Base-by-base conservation (phyloP, 64 coral and sea anemone species). In the Pocillopora verrucosa region DNA sequence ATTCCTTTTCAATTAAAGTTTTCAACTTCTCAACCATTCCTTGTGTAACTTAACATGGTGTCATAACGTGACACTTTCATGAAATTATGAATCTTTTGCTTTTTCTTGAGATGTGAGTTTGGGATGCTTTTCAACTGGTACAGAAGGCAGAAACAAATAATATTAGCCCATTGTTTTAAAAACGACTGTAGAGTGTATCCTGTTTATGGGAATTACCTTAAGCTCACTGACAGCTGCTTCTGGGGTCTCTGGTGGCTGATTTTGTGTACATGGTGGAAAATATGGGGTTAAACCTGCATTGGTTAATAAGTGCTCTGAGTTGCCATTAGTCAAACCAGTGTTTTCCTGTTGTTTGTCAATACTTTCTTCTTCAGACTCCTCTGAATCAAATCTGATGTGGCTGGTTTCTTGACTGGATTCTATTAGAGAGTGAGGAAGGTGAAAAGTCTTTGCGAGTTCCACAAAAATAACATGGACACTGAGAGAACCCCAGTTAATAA, bases 361-460 rank as follows among this genome's bases (percentile, higher is more conserved):
- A 13, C 36, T 68, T 9, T 85, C 82, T 37, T 85, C 82, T 3
- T 85, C 82, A 72, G 82, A 85, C 51, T 85, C 82, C 16, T 85
- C 82, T 85, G 82, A 85, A 85, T 85, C 82, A 85, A 85, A 85
- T 15, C 82, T 85, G 10, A 85, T 85, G 65, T 85, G 82, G 13
- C 64, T 67, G 9, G 82, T 2, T 6, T 17, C 10, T 24, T 26
- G 2, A 34, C 38, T 7, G 16, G 22, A 79, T 11, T 58, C 67
- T 70, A 24, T 4, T 11, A 7, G 41, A 10, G 67, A 10, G 19
- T n/a, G 25, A 70, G 25, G 20, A 70, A 24, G n/a, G 67, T 70
- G 20, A 70, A 70, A 70, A 24, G 19, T 2, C 22, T 20, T 11
- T 11, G 22, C 5, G 4, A 70, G 25, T 68, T 9, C 65, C 15